These are phyloP conservation scores for Rhodeus uyekii DNA, from an alignment of 2,797 vertebrate genomes.

Conservation along the genomic window DNA sequence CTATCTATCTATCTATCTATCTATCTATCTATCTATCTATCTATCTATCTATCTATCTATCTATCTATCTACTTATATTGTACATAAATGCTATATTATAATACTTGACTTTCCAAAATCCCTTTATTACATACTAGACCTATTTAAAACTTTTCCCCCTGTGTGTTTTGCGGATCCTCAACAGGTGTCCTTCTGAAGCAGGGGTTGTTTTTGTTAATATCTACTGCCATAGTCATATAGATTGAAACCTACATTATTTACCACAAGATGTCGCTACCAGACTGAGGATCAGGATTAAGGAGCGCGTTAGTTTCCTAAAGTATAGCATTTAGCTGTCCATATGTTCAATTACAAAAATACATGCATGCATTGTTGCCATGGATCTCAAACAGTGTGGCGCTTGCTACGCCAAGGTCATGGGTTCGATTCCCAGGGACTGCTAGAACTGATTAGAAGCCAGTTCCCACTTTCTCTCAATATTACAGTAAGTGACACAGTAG, in stretches of 20 bases:
- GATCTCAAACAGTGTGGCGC: no score
- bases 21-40: no score
- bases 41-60: no score
- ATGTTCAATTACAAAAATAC: background rate
- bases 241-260: background rate
- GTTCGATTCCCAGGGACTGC: no score
- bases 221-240: background rate
- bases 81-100: background rate
- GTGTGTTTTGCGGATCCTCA: background rate
- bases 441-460: no score
- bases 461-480: background rate
- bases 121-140: background rate
- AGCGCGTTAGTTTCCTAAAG: background rate
- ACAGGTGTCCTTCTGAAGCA: background rate
- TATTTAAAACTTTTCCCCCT: background rate
- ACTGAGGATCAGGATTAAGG: background rate
- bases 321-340: background rate
- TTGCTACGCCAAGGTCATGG: no score
- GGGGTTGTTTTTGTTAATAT: background rate
- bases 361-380: no score
- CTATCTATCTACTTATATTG: no score
- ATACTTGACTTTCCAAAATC: background rate
- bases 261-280: background rate
- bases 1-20: no score
- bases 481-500: background rate